Conservation (phyloP, 2,113 vertebrate genomes). For the Brachypodius melanocephalos region DNA sequence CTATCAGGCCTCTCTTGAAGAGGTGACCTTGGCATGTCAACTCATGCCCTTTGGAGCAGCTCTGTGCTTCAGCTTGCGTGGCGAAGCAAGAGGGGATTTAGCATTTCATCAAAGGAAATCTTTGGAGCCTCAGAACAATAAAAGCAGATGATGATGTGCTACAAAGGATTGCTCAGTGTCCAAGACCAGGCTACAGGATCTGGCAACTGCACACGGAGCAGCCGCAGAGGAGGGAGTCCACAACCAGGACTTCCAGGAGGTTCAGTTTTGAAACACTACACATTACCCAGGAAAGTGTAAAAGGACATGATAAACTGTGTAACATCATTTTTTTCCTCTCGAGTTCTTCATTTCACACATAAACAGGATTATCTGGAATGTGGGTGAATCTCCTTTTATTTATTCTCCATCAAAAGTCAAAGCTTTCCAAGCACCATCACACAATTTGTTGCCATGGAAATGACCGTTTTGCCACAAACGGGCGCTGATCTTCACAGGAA, state of each 20-base stretch:
- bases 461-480: not conserved
- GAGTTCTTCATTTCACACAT: not conserved
- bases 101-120: not conserved
- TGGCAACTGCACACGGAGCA: not conserved
- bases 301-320: not conserved
- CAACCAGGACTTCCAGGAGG: not conserved
- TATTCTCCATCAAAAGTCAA: conserved; percentile 1
- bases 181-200: not conserved
- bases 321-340: not conserved
- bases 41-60: not conserved
- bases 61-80: fast-evolving
- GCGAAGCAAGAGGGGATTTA: not conserved
- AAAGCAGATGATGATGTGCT: not conserved
- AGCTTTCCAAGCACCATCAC: conserved; percentile 5
- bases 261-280: not conserved
- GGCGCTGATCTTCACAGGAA: not conserved
- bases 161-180: not conserved
- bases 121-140: not conserved
- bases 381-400: conserved; percentile 39
- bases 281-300: not conserved
- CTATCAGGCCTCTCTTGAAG: not conserved
- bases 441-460: conserved; percentile 51
- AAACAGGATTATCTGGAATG: not conserved
- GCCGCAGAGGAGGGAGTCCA: not conserved
- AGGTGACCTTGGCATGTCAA: not conserved